Evolutionary conservation across 2,888 invertebrate species (phyloP).

Genomic region (Troides helena): DNA sequence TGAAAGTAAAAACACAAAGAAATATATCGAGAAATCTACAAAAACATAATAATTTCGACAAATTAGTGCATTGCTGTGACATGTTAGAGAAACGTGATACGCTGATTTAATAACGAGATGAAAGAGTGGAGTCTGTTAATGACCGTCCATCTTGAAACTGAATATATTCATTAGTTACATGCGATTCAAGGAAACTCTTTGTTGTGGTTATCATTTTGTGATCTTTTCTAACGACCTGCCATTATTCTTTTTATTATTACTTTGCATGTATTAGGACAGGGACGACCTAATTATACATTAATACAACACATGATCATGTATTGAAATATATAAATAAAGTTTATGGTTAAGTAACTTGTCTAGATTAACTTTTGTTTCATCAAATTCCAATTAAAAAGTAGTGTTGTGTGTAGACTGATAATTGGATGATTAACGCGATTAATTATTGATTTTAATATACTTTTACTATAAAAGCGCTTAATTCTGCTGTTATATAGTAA

Average conservation of each 20-base stretch:
- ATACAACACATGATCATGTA: too few relatives aligned
- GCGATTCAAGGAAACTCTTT: conserved; percentile 40
- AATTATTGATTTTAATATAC: too few relatives aligned
- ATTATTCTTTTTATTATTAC: conserved; percentile 31
- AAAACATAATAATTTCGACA: conserved; percentile 5
- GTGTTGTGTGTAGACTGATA: too few relatives aligned
- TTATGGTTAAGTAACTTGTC: too few relatives aligned
- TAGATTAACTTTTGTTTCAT: too few relatives aligned
- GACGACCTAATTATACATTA: neutral
- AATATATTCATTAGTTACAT: conserved; percentile 59
- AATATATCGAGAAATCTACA: neutral
- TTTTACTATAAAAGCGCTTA: too few relatives aligned
- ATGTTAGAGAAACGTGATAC: conserved; percentile 41
- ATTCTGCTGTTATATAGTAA: too few relatives aligned
- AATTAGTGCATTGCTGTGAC: conserved; percentile 19
- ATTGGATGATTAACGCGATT: too few relatives aligned
- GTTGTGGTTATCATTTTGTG: conserved; percentile 43
- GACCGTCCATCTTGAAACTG: conserved; percentile 47
- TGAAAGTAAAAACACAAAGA: neutral
- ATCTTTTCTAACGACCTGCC: conserved; percentile 44
- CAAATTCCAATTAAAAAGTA: too few relatives aligned
- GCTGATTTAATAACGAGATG: conserved; percentile 34
- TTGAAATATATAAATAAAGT: too few relatives aligned
- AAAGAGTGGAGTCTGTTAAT: conserved; percentile 35
- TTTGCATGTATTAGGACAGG: conserved; percentile 30